These are phyloP conservation scores for Temnothorax rugatulus DNA, from an alignment of 2,888 invertebrate species.

Conservation along the genomic window DNA sequence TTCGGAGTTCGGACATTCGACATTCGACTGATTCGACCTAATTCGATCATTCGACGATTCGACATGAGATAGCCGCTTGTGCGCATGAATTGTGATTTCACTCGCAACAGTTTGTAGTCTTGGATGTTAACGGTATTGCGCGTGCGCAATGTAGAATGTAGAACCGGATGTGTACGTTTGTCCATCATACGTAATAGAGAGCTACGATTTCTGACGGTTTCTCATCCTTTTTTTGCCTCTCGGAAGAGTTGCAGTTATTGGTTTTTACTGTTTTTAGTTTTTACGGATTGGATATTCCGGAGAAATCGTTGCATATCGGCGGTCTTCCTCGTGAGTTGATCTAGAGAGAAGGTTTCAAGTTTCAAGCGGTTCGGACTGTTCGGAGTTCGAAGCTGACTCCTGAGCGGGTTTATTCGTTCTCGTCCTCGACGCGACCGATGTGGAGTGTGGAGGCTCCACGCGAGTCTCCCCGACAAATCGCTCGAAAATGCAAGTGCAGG, in stretches of 20 bases:
- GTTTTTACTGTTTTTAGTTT: constrained; percentile 72
- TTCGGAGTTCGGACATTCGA: no score
- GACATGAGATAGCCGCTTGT: no score
- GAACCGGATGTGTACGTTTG: constrained; percentile 70
- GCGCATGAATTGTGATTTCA: no score
- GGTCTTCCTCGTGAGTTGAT: background rate
- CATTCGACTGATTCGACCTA: no score
- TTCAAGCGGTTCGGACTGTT: background rate
- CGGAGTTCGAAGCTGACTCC: background rate
- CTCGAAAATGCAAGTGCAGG: constrained; percentile 79
- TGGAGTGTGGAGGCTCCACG: constrained; percentile 55
- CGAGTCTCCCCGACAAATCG: constrained; percentile 53
- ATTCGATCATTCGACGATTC: no score
- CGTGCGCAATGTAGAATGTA: background rate
- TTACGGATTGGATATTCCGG: background rate
- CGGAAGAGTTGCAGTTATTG: constrained; percentile 45
- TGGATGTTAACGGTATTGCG: background rate
- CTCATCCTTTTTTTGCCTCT: constrained; percentile 63
- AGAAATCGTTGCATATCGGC: background rate
- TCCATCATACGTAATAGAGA: constrained; percentile 59
- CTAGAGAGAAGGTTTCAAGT: no score
- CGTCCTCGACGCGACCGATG: constrained; percentile 3
- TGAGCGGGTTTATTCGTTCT: background rate
- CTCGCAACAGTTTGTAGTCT: no score
- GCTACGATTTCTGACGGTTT: constrained; percentile 39